Evolutionary conservation across 2,888 invertebrate species (phyloP).

Genomic region (Drosophila nr. medialis): DNA sequence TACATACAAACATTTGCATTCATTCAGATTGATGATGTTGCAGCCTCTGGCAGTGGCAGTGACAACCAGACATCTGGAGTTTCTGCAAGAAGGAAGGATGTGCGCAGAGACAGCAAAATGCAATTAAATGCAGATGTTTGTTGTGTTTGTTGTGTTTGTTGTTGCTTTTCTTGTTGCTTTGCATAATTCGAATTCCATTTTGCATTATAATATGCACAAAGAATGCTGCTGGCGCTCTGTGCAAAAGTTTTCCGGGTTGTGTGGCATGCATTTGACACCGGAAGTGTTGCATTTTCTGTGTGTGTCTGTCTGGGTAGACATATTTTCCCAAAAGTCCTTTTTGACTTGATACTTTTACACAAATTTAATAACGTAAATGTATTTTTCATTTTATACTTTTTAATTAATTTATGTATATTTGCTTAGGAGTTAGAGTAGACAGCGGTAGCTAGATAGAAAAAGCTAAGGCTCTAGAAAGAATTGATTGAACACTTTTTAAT

Average conservation of each 20-base stretch:
- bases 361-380: conserved; percentile 49
- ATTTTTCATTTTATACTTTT: background rate
- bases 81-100: conserved; percentile 1
- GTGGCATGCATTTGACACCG: conserved; percentile 39
- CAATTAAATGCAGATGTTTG: conserved; percentile 59
- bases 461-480: background rate
- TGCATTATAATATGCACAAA: conserved; percentile 50
- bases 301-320: conserved; percentile 15
- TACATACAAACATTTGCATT: conserved; percentile 3
- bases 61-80: conserved; percentile 22
- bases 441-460: background rate
- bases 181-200: conserved; percentile 55
- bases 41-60: conserved; percentile 37
- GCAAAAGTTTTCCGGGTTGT: conserved; percentile 39
- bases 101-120: conserved; percentile 56
- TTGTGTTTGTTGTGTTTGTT: conserved; percentile 18
- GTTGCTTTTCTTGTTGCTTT: conserved; percentile 13
- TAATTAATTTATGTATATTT: background rate
- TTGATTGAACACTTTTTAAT: background rate
- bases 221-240: conserved; percentile 29
- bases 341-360: conserved; percentile 18
- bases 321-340: conserved; percentile 27
- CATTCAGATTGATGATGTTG: conserved; percentile 17
- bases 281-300: conserved; percentile 47
- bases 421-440: background rate